Evolutionary conservation across 2,113 vertebrate species (phyloP).

Genomic region (Myrmophylax atrothorax): DNA sequence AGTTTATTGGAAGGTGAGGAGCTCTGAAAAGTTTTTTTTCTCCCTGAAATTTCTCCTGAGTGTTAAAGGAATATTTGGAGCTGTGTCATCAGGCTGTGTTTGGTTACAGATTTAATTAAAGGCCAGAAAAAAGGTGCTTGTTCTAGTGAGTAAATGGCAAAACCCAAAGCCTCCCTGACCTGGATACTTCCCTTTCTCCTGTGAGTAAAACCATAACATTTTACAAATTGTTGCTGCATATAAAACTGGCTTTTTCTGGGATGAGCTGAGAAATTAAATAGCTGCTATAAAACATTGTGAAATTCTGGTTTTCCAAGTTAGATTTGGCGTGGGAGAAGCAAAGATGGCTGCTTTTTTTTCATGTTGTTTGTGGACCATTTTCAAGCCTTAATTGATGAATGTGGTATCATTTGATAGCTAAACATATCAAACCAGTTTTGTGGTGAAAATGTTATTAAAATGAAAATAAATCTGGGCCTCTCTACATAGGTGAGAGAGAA

Average conservation of each 20-base stretch:
- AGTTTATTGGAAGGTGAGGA: neutral
- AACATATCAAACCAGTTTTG: neutral
- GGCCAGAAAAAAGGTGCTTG: neutral
- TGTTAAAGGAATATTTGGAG: neutral
- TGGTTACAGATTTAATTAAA: neutral
- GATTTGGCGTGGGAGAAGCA: neutral
- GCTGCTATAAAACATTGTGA: neutral
- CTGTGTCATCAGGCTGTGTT: neutral
- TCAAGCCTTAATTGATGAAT: neutral
- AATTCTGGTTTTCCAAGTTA: neutral
- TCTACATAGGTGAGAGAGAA: neutral
- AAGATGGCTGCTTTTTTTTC: neutral
- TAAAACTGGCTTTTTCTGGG: neutral
- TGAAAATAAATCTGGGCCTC: neutral
- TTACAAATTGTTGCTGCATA: neutral
- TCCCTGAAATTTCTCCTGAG: neutral
- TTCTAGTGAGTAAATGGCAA: neutral
- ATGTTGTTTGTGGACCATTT: neutral
- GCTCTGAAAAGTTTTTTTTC: neutral
- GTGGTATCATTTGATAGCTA: neutral
- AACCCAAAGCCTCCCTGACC: neutral
- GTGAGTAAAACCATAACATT: neutral
- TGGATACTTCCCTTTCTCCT: neutral
- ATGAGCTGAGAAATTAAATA: neutral
- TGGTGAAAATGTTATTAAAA: neutral